Evolutionary conservation across 2,888 invertebrate genomes (phyloP).

Genomic region (Tetrapedia diversipes): DNA sequence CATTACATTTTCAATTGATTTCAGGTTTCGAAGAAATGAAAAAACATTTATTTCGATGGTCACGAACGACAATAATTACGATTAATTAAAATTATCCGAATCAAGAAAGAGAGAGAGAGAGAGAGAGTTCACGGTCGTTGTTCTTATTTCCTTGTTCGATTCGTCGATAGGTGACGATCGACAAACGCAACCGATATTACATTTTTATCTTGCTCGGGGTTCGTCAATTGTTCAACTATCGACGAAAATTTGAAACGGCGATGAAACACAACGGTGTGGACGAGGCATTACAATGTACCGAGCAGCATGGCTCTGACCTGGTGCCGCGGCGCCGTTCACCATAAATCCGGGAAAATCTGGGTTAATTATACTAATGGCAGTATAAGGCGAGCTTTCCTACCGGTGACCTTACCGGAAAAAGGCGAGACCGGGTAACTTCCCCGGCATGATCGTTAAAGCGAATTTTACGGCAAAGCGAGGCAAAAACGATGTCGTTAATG

Average conservation of each 20-base stretch:
- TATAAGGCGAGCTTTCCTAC: conserved; percentile 67
- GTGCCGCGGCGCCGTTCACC: conserved; percentile 71
- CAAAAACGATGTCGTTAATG: conserved; percentile 32
- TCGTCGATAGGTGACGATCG: too few relatives aligned
- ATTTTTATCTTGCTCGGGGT: too few relatives aligned
- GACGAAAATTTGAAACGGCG: neutral
- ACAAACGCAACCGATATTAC: too few relatives aligned
- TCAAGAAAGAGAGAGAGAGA: neutral
- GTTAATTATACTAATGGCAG: conserved; percentile 71
- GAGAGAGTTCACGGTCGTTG: too few relatives aligned
- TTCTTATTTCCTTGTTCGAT: too few relatives aligned
- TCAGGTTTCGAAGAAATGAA: too few relatives aligned
- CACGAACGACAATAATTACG: neutral
- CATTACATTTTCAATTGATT: neutral
- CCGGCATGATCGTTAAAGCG: conserved; percentile 26
- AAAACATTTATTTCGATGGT: too few relatives aligned
- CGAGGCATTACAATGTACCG: conserved; percentile 53
- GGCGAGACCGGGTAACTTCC: conserved; percentile 58
- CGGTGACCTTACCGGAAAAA: conserved; percentile 67
- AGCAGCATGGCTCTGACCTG: conserved; percentile 53
- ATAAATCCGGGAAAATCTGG: conserved; percentile 75
- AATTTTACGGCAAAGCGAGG: conserved; percentile 36
- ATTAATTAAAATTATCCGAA: neutral
- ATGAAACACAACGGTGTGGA: conserved; percentile 38
- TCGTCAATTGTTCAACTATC: too few relatives aligned